Base-by-base conservation (phyloP, 2,888 invertebrate species). In the Actias luna region DNA sequence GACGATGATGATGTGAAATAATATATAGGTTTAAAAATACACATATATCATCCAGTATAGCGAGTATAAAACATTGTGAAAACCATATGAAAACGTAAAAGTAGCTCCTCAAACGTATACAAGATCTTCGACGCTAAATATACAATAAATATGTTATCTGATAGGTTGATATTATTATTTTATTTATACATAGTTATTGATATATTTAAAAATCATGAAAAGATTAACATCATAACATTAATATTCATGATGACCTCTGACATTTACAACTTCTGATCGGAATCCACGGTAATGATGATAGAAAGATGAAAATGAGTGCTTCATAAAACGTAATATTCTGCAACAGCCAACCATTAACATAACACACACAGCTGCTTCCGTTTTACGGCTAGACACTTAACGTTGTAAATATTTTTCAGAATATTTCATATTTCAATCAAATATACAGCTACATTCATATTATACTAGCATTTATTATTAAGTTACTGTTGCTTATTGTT, bases 261-360 rank as follows among this genome's bases (percentile, higher is more conserved):
- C 60, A 33, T 63, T 60, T 57, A 22, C 63, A 52, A 12, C 27
- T 22, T 55, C 18, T 27, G 64, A 64, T 62, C 59, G 14, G 52
- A 65, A 64, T 62, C 57, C 57, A 65, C 71, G 57, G 57, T 70
- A 67, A 71, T 67, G 69, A 61, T 65, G 65, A 67, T 67, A 69
- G 67, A 67, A 66, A 71, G 67, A 68, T 70, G 65, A 73, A 69
- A 65, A 58, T 62, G 61, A 62, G 58, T 31, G 70, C 67, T 70
- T 68, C 68, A 70, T 68, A 68, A 71, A 71, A 60, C 65, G 63
- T 64, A 67, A 70, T 73, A 67, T 67, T 25, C 58, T 46, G 57
- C 61, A 62, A 61, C 12, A 33, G 14, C 31, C 35, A 31, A 42
- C 58, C 46, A 62, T 62, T 62, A 58, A 58, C 42, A 42, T 27